Evolutionary conservation across 1,140 invertebrate species (phyloP), one percentile per base, ranked within the genome.

Genomic region (Caenorhabditis inopinata): DNA sequence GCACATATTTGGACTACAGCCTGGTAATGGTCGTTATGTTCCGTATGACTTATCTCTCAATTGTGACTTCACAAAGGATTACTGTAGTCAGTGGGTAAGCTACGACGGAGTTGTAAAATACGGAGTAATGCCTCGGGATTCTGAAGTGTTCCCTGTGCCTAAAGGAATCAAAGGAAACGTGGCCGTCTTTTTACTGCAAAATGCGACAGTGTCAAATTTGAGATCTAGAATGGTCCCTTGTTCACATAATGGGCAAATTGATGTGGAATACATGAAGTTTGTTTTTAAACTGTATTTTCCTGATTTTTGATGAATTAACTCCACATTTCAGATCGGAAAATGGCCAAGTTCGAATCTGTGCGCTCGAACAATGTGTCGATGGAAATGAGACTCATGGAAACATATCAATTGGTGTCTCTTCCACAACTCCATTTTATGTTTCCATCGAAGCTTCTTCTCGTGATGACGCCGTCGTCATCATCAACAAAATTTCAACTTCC

Each of bases 21-120:
- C 81, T 51, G 53, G 82, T 47, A 75, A 83, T 11, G 58, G 49
- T 14, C 35, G 49, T 51, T 74, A 77, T 21, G 75, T 53, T 46
- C 38, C 79, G 23, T 81, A 83, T 49, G 51, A 83, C 16, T 53
- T 77, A 25, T 35, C 51, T 18, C 48, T 83, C 12, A 62, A 76
- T 27, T 83, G 82, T 25, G 79, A 80, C 21, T 83, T 82, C 32
- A 74, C 75, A 21, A 47, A 77, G 21, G 82, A 83, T 74, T 82
- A 73, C 82, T 83, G 82, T 78, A 82, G 51, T 46, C 82, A 83
- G 25, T 83, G 82, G 82, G 68, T 83, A 45, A 82, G 82, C 62
- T 83, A 83, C 42, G 79, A 82, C 29, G 79, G 82, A n/a, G 32
- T 68, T 42, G 74, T 83, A 2, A 73, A 53, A 16, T 81, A 81